Evolutionary conservation across 2,797 vertebrate genomes (phyloP).

Genomic region (Falco berigora): DNA sequence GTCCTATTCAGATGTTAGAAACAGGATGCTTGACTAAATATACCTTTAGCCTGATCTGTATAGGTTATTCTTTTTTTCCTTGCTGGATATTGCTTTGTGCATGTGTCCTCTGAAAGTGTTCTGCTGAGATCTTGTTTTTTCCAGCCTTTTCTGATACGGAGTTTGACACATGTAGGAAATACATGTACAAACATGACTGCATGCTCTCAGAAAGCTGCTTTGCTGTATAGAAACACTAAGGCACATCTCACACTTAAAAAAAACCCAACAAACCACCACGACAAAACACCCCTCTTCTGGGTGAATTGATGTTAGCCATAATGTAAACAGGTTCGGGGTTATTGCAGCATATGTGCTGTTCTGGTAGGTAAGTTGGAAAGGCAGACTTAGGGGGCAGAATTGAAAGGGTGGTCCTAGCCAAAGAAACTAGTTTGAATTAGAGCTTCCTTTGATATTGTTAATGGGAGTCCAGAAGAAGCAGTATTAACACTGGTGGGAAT

Average conservation of each 20-base stretch:
- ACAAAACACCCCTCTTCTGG: background rate
- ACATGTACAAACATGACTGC: rapidly evolving
- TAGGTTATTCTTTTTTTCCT: background rate
- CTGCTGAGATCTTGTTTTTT: background rate
- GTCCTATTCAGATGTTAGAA: background rate
- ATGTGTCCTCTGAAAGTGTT: background rate
- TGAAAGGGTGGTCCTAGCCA: background rate
- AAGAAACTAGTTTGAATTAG: background rate
- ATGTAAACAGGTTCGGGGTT: background rate
- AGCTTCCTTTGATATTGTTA: background rate
- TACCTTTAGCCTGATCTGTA: background rate
- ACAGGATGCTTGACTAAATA: background rate
- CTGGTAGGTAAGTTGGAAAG: background rate
- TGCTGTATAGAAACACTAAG: background rate
- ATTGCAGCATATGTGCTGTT: background rate
- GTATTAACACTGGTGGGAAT: background rate
- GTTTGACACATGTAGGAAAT: background rate
- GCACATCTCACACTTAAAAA: background rate
- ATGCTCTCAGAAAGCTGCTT: background rate
- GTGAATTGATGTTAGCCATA: background rate
- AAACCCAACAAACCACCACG: rapidly evolving
- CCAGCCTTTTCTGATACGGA: background rate
- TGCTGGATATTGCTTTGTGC: background rate
- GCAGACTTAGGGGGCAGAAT: background rate
- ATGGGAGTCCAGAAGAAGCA: background rate